Conservation (phyloP, 2,113 vertebrate genomes). For the Tamias sibiricus region DNA sequence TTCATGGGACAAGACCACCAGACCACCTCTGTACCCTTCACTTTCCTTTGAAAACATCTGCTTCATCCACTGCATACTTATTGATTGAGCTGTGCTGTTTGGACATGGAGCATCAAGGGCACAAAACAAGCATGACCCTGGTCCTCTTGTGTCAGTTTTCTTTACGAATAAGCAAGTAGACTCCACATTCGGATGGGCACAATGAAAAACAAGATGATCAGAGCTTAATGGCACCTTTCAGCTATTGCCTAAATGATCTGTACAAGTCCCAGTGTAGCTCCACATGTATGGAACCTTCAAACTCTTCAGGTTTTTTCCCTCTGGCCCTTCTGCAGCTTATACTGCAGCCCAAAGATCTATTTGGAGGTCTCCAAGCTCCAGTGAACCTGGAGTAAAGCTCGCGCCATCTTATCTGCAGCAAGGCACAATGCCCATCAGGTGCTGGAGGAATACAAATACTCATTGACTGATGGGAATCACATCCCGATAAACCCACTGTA, state of each 20-base stretch:
- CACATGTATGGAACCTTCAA: fast-evolving
- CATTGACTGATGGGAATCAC: neutral
- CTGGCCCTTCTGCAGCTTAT: neutral
- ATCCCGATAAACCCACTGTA: neutral
- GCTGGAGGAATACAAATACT: neutral
- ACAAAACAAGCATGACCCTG: neutral
- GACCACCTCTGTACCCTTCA: too few species aligned
- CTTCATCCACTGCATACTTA: neutral
- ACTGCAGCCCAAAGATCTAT: neutral
- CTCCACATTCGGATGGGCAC: fast-evolving
- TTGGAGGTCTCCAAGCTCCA: fast-evolving
- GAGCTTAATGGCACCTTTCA: fast-evolving
- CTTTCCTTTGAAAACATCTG: neutral
- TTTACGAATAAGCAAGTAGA: neutral
- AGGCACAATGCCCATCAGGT: neutral
- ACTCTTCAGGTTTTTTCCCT: neutral
- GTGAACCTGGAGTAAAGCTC: neutral
- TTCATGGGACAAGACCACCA: too few species aligned
- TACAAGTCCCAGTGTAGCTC: neutral
- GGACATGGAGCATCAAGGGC: neutral
- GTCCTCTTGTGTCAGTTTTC: neutral
- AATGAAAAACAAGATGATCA: fast-evolving
- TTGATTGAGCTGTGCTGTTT: neutral
- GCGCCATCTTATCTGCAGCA: neutral
- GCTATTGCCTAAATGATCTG: neutral